phyloP scores from a whole-genome alignment of 2,888 invertebrate genomes.

The Amphimallon solstitiale region DNA sequence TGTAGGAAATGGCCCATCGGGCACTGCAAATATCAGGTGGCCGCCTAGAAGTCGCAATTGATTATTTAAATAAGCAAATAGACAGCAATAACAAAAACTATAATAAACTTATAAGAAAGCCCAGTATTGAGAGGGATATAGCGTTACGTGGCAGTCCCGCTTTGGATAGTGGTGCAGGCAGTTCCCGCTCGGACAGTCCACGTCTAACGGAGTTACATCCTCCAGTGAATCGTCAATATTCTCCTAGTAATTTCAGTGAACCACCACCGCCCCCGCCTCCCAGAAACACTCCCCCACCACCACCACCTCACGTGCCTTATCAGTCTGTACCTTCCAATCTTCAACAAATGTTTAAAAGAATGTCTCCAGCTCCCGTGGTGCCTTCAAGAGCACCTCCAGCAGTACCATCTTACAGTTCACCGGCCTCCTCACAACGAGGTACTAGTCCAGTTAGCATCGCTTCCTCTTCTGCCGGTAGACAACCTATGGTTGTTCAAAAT shows the following conservation, averaged over 20 bases:
- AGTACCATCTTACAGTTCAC: conserved; percentile 63
- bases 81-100: conserved; percentile 63
- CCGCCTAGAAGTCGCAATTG: conserved; percentile 76
- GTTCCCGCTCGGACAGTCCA: conserved; percentile 90
- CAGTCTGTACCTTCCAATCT: conserved; percentile 72
- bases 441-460: conserved; percentile 75
- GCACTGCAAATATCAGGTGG: conserved; percentile 77
- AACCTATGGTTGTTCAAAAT: conserved; percentile 85
- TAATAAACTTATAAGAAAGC: conserved; percentile 84
- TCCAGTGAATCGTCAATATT: conserved; percentile 77
- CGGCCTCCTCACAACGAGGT: conserved; percentile 54
- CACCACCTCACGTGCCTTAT: conserved; percentile 66
- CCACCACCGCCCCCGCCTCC: conserved; percentile 68
- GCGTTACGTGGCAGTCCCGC: conserved; percentile 85
- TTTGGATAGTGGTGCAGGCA: conserved; percentile 87
- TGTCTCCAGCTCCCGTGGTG: conserved; percentile 79
- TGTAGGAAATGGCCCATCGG: conserved; percentile 74
- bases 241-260: conserved; percentile 70
- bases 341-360: conserved; percentile 75
- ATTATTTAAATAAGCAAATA: conserved; percentile 73
- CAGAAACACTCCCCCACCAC: conserved; percentile 74
- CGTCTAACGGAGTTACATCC: conserved; percentile 74
- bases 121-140: conserved; percentile 87
- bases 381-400: conserved; percentile 75
- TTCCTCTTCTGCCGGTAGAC: conserved; percentile 64